Base-by-base conservation (phyloP, 1,140 invertebrate genomes). In the Sitobion miscanthi region DNA sequence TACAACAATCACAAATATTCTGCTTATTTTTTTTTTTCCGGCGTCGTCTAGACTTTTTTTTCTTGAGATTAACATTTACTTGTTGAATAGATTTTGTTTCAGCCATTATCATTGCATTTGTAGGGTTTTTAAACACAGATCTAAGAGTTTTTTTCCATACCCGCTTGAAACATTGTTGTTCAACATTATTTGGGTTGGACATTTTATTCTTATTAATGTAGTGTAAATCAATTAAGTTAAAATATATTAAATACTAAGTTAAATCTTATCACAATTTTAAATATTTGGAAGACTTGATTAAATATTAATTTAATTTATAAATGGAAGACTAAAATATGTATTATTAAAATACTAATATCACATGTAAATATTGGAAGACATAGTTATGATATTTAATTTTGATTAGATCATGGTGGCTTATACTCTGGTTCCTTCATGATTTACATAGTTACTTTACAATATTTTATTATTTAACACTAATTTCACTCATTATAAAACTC, bases 101-200 rank as follows among this genome's bases (percentile, higher is more conserved):
- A n/a, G 91, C 47, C 49, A 54, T 93, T 42, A 93, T 93, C 47
- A 86, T 42, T 45, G 82, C 11, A 86, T 86, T 85, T 38, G 42
- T 57, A 42, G 91, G 49, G 42, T 86, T 93, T 57, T 93, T 86
- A 42, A 45, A 57, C 20, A 93, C 91, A 42, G 91, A 85, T 42
- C 45, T 93, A 30, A 93, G 38, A 4, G 91, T 93, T 86, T 93
- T 85, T 54, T 83, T 93, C 91, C 91, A 93, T 93, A 93, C 91
- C 2, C 91, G 47, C 14, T 93, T 93, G 57, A 93, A 93, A 86
- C 82, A 93, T 86, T 93, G 91, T 86, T 93, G 82, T 85, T 93
- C 91, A 57, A 85, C 42, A 85, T 85, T 93, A 85, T 93, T 93
- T 93, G 49, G 20, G 8, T 57, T 38, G 14, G 82, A 52, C 91